Evolutionary conservation across 2,888 invertebrate genomes (phyloP).

Genomic region (Dolomedes plantarius): DNA sequence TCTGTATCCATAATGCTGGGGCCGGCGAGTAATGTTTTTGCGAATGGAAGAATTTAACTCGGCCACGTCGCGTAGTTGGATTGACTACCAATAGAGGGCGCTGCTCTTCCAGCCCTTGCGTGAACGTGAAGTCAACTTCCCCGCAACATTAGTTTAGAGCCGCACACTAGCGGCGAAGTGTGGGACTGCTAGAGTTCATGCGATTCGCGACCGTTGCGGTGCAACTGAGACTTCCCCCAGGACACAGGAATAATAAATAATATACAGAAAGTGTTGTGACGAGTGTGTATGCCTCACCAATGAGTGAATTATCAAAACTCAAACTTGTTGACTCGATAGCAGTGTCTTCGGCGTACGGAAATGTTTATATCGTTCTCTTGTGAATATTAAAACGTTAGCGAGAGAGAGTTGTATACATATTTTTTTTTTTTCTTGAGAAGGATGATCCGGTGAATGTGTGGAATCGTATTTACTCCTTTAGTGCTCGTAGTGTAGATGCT

Average conservation of each 20-base stretch:
- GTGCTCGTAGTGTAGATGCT: constrained; percentile 37
- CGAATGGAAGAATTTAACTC: neutral
- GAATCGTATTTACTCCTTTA: constrained; percentile 29
- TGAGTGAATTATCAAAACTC: constrained; percentile 21
- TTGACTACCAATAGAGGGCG: constrained; percentile 55
- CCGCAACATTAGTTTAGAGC: constrained; percentile 68
- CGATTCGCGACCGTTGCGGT: constrained; percentile 27
- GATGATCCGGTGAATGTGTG: constrained; percentile 16
- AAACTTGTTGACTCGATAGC: constrained; percentile 1
- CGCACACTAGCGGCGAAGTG: constrained; percentile 48
- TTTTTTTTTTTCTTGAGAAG: neutral
- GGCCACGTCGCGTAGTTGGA: neutral
- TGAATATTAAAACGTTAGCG: constrained; percentile 1
- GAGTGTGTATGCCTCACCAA: constrained; percentile 22
- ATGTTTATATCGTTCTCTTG: neutral
- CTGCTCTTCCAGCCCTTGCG: constrained; percentile 32
- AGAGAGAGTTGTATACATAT: neutral
- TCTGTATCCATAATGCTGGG: too few species aligned
- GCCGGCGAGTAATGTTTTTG: too few species aligned
- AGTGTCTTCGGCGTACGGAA: neutral
- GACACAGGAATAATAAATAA: constrained; percentile 45
- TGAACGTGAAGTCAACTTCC: constrained; percentile 67
- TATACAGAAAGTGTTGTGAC: neutral
- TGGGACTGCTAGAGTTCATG: constrained; percentile 37
- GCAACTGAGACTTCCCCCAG: neutral